Percentiles rank a stretch among this genome's conserved stretches.
Conservation (phyloP, 2,797 vertebrate genomes). For the Oreochromis grahami region DNA sequence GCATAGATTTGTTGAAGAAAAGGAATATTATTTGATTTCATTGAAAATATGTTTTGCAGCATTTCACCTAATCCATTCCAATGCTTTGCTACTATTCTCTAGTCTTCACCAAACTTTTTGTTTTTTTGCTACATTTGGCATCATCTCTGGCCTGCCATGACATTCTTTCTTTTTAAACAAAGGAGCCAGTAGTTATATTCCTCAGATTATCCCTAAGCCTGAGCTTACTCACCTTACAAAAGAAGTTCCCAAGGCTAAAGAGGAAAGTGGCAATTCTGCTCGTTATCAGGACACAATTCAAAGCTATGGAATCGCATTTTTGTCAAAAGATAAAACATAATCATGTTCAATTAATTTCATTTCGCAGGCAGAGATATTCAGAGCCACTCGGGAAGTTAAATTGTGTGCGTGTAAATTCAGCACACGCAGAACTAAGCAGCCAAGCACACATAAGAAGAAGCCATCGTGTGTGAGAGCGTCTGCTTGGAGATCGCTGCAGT, state of each 20-base stretch:
- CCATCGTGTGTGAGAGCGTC: not conserved
- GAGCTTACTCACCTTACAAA: not conserved
- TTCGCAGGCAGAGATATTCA: not conserved
- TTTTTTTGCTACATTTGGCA: not conserved
- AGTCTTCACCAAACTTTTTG: fast-evolving
- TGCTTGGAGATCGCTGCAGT: not conserved
- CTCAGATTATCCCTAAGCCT: not conserved
- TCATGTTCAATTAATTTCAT: not conserved
- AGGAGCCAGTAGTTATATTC: not conserved
- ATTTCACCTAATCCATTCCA: not conserved
- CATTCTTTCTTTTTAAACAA: not conserved
- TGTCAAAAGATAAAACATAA: not conserved
- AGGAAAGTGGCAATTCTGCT: not conserved
- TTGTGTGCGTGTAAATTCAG: not conserved
- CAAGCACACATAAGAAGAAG: not conserved
- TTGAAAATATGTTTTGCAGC: not conserved
- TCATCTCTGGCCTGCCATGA: not conserved
- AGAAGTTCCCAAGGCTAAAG: not conserved
- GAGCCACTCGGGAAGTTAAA: not conserved
- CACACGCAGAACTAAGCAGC: not conserved
- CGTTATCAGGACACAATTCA: fast-evolving
- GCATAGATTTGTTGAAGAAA: not conserved
- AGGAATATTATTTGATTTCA: not conserved
- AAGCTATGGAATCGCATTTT: fast-evolving
- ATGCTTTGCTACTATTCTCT: not conserved